Evolutionary conservation across 2,797 vertebrate species (phyloP), one percentile per base, ranked within the genome.

Genomic region (Etheostoma perlongum): DNA sequence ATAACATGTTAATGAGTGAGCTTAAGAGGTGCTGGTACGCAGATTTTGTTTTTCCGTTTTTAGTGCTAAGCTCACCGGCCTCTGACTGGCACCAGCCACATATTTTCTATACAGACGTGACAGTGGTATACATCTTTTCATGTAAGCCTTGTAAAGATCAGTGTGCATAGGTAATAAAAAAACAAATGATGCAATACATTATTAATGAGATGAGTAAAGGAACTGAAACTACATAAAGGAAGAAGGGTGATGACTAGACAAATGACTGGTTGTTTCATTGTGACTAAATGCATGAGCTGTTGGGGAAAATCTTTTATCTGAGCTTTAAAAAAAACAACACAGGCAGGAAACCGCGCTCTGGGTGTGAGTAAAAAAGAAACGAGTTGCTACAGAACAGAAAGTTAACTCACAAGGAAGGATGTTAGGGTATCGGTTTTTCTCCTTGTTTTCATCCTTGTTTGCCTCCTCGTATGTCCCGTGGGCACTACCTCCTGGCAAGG

Each of bases 391-490:
- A 70, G 54, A 86, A 67, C 67, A 80, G 71, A 81, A 81, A 62
- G 82, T 61, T 11, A 3, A 92, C 97, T 97, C 93, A 99, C 98
- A 98, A 2, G 98, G 98, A 51, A 99, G 95, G 93, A 99, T 99
- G 93, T 99, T 99, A 53, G 98, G 98, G 40, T 99, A 99, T 97
- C 98, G 94, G 95, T 99, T 99, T 90, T 99, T 99, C 44, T 99
- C 97, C 90, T 96, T 96, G 95, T 99, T 99, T 78, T 97, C 96
- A 47, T 99, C 97, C 82, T 96, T 98, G 84, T 97, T 99, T 76
- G 98, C 98, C 93, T 96, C 96, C 84, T 98, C 97, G 46, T 96
- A 98, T 0, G 95, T 94, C 82, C 97, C 97, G n/a, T 97, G 96
- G 67, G 93, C 82, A 51, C 94, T 96, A 52, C 97, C 96, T 5